Conservation (phyloP, 2,888 invertebrate species). For the Andrena haemorrhoa region DNA sequence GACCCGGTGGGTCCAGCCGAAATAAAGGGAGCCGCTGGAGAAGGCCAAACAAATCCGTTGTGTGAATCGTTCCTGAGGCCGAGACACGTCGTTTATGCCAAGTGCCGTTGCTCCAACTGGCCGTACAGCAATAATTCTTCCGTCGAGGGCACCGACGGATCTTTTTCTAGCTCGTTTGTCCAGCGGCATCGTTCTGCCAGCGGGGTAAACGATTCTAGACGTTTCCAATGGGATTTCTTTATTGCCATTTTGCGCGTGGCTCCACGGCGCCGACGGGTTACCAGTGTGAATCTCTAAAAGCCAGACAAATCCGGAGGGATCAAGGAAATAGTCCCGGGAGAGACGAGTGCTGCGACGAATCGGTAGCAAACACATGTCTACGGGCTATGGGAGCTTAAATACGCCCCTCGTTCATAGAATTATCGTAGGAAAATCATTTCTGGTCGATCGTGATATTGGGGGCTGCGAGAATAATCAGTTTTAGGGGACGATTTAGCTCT, state of each 20-base stretch:
- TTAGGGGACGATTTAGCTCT: constrained; percentile 64
- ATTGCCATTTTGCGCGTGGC: constrained; percentile 37
- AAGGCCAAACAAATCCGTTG: constrained; percentile 72
- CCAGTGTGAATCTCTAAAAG: constrained; percentile 11
- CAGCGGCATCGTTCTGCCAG: neutral
- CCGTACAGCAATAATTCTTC: constrained; percentile 13
- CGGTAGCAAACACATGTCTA: constrained; percentile 32
- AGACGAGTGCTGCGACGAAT: constrained; percentile 15
- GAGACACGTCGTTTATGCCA: neutral
- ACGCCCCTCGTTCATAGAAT: constrained; percentile 39
- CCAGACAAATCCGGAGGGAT: constrained; percentile 30
- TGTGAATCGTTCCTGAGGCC: constrained; percentile 52
- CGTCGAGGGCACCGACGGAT: neutral
- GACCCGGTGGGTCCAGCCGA: constrained; percentile 68
- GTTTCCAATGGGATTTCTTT: constrained; percentile 5
- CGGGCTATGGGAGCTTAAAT: neutral
- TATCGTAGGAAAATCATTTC: constrained; percentile 62
- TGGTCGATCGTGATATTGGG: constrained; percentile 67
- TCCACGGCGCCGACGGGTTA: constrained; percentile 7
- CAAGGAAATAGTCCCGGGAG: constrained; percentile 39
- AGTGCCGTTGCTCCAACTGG: neutral
- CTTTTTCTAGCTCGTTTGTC: constrained; percentile 3
- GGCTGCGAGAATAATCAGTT: constrained; percentile 73
- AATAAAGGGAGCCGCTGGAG: constrained; percentile 68
- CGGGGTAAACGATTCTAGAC: neutral